phyloP scores from a whole-genome alignment of 2,888 invertebrate genomes.

The Lapara coniferarum region DNA sequence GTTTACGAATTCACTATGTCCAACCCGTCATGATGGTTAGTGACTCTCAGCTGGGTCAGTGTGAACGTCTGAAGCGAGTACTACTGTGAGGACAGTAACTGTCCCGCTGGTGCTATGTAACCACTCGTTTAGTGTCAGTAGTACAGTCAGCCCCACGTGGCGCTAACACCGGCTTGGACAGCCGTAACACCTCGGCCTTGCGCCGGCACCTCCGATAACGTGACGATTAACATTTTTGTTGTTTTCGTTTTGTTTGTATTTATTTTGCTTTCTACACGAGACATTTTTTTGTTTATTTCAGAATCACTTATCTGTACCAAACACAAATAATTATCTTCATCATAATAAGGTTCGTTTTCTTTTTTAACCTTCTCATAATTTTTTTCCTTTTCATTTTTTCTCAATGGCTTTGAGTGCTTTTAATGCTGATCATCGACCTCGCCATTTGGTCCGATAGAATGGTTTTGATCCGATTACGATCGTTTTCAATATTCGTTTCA shows the following conservation, averaged over 20 bases:
- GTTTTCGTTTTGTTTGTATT: constrained; percentile 76
- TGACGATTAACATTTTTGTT: constrained; percentile 61
- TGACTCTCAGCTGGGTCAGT: too few relatives aligned
- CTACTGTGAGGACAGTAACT: too few relatives aligned
- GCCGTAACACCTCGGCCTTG: constrained; percentile 38
- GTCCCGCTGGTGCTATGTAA: too few relatives aligned
- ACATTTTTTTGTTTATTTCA: constrained; percentile 88
- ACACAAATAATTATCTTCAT: constrained; percentile 92
- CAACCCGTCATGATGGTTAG: too few relatives aligned
- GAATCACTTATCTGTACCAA: constrained; percentile 94
- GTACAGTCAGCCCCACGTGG: constrained; percentile 21
- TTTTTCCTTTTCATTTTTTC: constrained; percentile 62
- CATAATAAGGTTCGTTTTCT: constrained; percentile 89
- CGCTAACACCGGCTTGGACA: constrained; percentile 49
- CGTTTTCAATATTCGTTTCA: constrained; percentile 32
- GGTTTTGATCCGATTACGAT: not conserved
- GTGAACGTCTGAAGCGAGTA: too few relatives aligned
- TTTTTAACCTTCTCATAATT: constrained; percentile 73
- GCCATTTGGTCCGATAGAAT: not conserved
- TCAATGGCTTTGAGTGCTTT: constrained; percentile 69
- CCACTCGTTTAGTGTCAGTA: not conserved
- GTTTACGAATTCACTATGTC: too few relatives aligned
- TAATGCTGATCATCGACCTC: constrained; percentile 41
- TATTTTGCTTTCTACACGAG: constrained; percentile 84
- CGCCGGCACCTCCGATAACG: constrained; percentile 39